These are phyloP conservation scores for Porites australiensis DNA, from an alignment of 64 coral and sea anemone genomes.

Conservation along the genomic window DNA sequence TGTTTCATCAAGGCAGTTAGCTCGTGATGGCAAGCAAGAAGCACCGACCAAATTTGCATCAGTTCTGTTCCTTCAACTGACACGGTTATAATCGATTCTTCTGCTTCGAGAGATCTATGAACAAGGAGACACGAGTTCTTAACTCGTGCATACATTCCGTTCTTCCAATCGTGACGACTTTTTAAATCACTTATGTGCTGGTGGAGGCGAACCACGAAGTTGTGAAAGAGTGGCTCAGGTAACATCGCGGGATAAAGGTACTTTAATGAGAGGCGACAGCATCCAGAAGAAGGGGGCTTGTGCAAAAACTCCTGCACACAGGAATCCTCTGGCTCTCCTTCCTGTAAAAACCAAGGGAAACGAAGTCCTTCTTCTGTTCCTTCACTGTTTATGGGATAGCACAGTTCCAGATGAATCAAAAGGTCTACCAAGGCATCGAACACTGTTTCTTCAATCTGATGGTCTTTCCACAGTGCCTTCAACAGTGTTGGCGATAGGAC, in stretches of 20 bases:
- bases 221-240: conserved; percentile 65
- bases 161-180: conserved; percentile 62
- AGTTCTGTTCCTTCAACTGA: conserved; percentile 26
- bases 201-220: conserved; percentile 44
- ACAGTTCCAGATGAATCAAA: conserved; percentile 67
- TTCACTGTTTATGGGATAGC: conserved; percentile 29
- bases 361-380: conserved; percentile 11
- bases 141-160: conserved; percentile 57
- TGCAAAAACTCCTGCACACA: not conserved
- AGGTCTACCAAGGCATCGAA: conserved; percentile 69
- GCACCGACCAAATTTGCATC: conserved; percentile 45
- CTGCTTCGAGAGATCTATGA: not conserved
- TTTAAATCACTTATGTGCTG: conserved; percentile 18
- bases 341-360: conserved; percentile 80
- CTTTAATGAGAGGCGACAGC: conserved; percentile 52
- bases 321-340: not conserved
- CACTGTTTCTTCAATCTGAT: conserved; percentile 31
- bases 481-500: conserved; percentile 48
- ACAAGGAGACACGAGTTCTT: conserved; percentile 31
- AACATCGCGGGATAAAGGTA: conserved; percentile 50
- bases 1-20: conserved; percentile 29
- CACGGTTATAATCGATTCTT: conserved; percentile 18
- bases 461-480: conserved; percentile 25
- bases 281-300: not conserved
- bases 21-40: conserved; percentile 18